A percentile compares a stretch with the other conserved stretches of the same genome.
These are phyloP conservation scores for Cyclophora albipunctata DNA, from an alignment of 2,888 invertebrate species.

Conservation along the genomic window DNA sequence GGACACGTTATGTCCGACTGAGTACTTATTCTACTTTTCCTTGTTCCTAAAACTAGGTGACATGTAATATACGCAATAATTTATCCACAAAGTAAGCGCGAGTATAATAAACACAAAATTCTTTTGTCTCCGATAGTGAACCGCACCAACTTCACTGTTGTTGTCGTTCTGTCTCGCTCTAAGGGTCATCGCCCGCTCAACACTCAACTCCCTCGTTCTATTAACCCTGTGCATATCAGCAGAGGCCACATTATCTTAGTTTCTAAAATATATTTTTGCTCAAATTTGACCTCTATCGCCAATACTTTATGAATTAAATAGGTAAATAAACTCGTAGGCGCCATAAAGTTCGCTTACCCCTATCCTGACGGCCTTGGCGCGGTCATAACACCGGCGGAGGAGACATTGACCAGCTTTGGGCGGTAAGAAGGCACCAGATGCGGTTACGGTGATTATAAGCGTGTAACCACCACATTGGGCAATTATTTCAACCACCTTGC, in stretches of 20 bases:
- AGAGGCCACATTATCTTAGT: conserved; percentile 39
- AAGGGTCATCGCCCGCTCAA: conserved; percentile 64
- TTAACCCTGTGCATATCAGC: conserved; percentile 59
- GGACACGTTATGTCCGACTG: too few relatives aligned
- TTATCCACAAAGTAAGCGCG: neutral
- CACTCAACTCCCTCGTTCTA: conserved; percentile 62
- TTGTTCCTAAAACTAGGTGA: too few relatives aligned
- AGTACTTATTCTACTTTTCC: too few relatives aligned
- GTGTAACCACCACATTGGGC: conserved; percentile 52
- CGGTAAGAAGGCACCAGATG: conserved; percentile 40
- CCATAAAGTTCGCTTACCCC: conserved; percentile 50
- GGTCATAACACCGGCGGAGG: conserved; percentile 54
- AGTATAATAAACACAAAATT: conserved; percentile 16
- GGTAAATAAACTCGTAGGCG: conserved; percentile 20
- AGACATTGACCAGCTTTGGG: conserved; percentile 59
- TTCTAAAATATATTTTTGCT: conserved; percentile 17
- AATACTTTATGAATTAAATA: conserved; percentile 9
- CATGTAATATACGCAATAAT: too few relatives aligned
- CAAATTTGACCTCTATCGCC: conserved; percentile 1
- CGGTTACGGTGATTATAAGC: conserved; percentile 45
- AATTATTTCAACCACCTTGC: conserved; percentile 59
- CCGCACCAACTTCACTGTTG: conserved; percentile 69
- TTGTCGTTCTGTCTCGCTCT: conserved; percentile 71
- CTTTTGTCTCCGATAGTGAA: conserved; percentile 20
- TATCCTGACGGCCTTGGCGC: conserved; percentile 62